A percentile compares a stretch with the other conserved stretches of the same genome.
These are phyloP conservation scores for Muscidifurax raptorellus DNA, from an alignment of 1,140 invertebrate species.

Conservation along the genomic window DNA sequence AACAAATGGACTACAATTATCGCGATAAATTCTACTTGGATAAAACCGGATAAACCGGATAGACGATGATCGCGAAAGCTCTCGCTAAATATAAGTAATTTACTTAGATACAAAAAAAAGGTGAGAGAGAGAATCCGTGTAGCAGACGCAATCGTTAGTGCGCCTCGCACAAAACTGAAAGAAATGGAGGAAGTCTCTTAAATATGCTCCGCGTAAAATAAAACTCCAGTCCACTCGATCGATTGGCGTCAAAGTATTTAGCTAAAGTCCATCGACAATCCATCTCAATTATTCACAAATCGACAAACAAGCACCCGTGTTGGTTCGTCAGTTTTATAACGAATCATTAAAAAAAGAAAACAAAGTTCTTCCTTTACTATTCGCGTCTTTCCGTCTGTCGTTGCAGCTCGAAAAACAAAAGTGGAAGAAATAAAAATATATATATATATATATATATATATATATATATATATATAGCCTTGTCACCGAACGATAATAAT, in stretches of 20 bases:
- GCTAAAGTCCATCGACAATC: slow-evolving; percentile 4
- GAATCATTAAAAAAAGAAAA: too few relatives aligned
- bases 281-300: slow-evolving; percentile 37
- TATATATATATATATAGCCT: too few relatives aligned
- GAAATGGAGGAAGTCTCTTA: slow-evolving; percentile 10
- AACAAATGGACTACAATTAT: too few relatives aligned
- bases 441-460: too few relatives aligned
- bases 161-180: neutral
- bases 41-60: too few relatives aligned
- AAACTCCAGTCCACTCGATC: neutral
- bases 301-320: neutral
- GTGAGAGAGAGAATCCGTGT: neutral
- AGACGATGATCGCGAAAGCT: too few relatives aligned
- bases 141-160: neutral
- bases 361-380: too few relatives aligned
- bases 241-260: neutral
- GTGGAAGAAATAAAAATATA: neutral
- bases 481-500: neutral
- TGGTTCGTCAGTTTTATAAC: neutral
- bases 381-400: too few relatives aligned
- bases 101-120: neutral
- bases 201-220: neutral
- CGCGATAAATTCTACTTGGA: too few relatives aligned
- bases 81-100: too few relatives aligned
- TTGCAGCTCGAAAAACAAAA: slow-evolving; percentile 10